Evolutionary conservation across 2,888 invertebrate genomes (phyloP).

Genomic region (Venustoraphidia nigricollis): DNA sequence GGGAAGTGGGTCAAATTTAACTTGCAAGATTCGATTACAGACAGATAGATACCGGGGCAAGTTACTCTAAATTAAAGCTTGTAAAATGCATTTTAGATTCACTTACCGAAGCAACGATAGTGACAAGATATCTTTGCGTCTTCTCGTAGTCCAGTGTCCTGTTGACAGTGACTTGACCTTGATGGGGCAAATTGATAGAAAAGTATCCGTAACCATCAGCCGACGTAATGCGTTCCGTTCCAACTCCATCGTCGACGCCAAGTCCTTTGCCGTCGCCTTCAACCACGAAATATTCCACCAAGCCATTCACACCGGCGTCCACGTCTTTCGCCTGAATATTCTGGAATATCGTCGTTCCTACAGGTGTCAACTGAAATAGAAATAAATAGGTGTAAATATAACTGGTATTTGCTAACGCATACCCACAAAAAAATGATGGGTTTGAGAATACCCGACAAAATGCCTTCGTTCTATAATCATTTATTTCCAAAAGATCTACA

Average conservation of each 20-base stretch:
- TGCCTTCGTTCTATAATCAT: too few relatives aligned
- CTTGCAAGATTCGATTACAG: too few relatives aligned
- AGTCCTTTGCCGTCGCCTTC: conserved; percentile 43
- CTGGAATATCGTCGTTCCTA: conserved; percentile 74
- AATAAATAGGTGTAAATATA: conserved; percentile 10
- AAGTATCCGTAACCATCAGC: conserved; percentile 73
- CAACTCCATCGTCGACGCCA: conserved; percentile 39
- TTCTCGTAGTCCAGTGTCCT: conserved; percentile 77
- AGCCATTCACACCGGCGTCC: conserved; percentile 77
- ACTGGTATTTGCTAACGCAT: neutral
- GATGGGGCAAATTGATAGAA: conserved; percentile 73
- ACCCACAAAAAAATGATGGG: too few relatives aligned
- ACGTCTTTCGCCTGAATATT: conserved; percentile 65
- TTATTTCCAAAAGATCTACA: too few relatives aligned
- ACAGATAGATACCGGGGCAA: too few relatives aligned
- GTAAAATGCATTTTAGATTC: neutral
- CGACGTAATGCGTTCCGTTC: conserved; percentile 37
- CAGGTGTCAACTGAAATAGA: conserved; percentile 59
- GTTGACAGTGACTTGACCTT: conserved; percentile 76
- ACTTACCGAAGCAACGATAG: conserved; percentile 77
- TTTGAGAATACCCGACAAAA: too few relatives aligned
- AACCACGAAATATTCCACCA: conserved; percentile 73
- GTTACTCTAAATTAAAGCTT: too few relatives aligned
- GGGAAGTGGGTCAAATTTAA: too few relatives aligned
- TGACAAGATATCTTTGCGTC: conserved; percentile 74